Percentiles rank a stretch among this genome's conserved stretches.
Evolutionary conservation across 1,140 invertebrate genomes (phyloP).

Genomic region (Conus ventricosus): DNA sequence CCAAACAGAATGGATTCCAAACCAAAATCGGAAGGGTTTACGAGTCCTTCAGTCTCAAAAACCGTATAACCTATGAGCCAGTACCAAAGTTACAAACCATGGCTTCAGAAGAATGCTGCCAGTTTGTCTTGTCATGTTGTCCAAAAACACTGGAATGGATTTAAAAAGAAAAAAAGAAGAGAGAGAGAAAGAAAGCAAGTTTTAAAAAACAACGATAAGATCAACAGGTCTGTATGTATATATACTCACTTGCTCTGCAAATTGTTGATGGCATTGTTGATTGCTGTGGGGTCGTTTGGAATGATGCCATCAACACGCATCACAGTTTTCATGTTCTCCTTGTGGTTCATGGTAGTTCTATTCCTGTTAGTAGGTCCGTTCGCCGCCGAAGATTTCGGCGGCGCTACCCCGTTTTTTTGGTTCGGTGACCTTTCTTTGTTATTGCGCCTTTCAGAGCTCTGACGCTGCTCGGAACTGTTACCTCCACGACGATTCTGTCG

Average conservation of each 20-base stretch:
- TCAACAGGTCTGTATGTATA: too few relatives aligned
- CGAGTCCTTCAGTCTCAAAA: too few relatives aligned
- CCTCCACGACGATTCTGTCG: constrained; percentile 61
- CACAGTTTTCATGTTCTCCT: constrained; percentile 73
- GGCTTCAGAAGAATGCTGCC: too few relatives aligned
- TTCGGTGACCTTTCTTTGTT: constrained; percentile 65
- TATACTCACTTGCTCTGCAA: constrained; percentile 28
- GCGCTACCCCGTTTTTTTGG: constrained; percentile 69
- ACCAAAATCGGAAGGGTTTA: too few relatives aligned
- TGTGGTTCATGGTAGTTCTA: constrained; percentile 62
- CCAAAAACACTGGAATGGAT: too few relatives aligned
- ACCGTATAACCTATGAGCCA: too few relatives aligned
- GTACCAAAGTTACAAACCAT: too few relatives aligned
- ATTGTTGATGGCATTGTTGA: constrained; percentile 78
- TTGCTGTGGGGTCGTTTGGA: constrained; percentile 77
- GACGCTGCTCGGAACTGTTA: constrained; percentile 44
- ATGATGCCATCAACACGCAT: constrained; percentile 80
- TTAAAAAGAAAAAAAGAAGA: too few relatives aligned
- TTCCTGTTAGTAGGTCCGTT: constrained; percentile 64
- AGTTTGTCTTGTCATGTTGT: too few relatives aligned
- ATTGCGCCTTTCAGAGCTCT: constrained; percentile 57
- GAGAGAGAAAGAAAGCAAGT: too few relatives aligned
- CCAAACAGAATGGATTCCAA: too few relatives aligned
- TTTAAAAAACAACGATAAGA: too few relatives aligned
- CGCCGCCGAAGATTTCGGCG: constrained; percentile 52